A percentile compares a stretch with the other conserved stretches of the same genome.
phyloP scores from a whole-genome alignment of 2,797 vertebrate genomes.

The Coreius guichenoti region DNA sequence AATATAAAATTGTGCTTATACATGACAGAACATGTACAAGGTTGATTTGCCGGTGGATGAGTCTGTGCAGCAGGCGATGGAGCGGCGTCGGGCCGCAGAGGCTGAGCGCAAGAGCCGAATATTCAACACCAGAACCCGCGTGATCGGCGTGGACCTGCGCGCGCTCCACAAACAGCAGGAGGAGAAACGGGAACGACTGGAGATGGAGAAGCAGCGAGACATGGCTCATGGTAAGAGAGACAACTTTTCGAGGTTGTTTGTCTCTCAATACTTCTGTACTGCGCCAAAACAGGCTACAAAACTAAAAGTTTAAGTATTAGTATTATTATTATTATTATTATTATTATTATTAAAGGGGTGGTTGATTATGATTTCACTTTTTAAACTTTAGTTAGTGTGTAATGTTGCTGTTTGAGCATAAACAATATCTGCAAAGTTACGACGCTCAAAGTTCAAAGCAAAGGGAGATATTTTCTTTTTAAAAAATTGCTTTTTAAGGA shows the following conservation, averaged over 20 bases:
- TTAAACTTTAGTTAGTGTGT: too few relatives aligned
- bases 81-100: slow-evolving; percentile 71
- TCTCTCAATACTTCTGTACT: background rate
- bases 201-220: slow-evolving; percentile 65
- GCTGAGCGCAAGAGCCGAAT: slow-evolving; percentile 71
- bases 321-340: too few relatives aligned
- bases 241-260: background rate
- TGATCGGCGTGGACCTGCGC: slow-evolving; percentile 75
- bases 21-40: slow-evolving; percentile 69
- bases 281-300: background rate
- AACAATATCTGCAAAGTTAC: too few relatives aligned
- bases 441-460: too few relatives aligned
- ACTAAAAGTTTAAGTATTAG: background rate
- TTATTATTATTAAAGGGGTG: too few relatives aligned
- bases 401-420: too few relatives aligned
- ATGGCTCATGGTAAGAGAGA: slow-evolving; percentile 69
- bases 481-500: too few relatives aligned
- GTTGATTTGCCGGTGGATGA: slow-evolving; percentile 68
- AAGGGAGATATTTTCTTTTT: too few relatives aligned
- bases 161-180: slow-evolving; percentile 72
- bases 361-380: too few relatives aligned
- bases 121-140: slow-evolving; percentile 70
- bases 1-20: background rate
- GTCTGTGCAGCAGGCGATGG: slow-evolving; percentile 58
- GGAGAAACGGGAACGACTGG: slow-evolving; percentile 66